Evolutionary conservation across 1,140 invertebrate genomes (phyloP).

Genomic region (Drosophila orosa): DNA sequence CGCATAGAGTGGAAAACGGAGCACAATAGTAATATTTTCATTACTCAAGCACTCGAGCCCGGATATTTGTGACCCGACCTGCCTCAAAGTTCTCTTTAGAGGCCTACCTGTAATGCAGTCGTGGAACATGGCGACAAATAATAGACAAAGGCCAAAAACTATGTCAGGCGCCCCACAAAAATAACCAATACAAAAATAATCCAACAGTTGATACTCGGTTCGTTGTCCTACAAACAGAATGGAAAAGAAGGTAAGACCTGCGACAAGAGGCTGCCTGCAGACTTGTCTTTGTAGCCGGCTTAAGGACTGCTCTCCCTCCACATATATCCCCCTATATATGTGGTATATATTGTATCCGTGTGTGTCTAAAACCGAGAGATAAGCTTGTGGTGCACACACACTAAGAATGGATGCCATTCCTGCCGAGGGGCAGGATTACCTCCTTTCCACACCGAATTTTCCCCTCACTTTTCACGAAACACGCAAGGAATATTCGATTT

Average conservation of each 20-base stretch:
- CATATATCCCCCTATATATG: slow-evolving; percentile 16
- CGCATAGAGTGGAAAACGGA: slow-evolving; percentile 1
- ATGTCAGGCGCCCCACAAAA: slow-evolving; percentile 56
- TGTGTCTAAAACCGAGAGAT: slow-evolving; percentile 50
- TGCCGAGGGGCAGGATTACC: slow-evolving; percentile 26
- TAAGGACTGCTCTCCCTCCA: slow-evolving; percentile 42
- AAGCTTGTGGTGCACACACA: slow-evolving; percentile 45
- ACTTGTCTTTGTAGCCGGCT: slow-evolving; percentile 57
- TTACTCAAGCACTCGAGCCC: slow-evolving; percentile 35
- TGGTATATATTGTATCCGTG: slow-evolving; percentile 32
- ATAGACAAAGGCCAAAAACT: slow-evolving; percentile 56
- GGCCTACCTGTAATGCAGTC: slow-evolving; percentile 41
- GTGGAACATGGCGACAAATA: slow-evolving; percentile 23
- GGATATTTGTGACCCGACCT: slow-evolving; percentile 30
- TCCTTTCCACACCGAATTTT: slow-evolving; percentile 12
- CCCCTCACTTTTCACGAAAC: slow-evolving; percentile 10
- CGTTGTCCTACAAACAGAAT: slow-evolving; percentile 64
- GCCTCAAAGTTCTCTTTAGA: slow-evolving; percentile 20
- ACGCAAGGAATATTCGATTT: slow-evolving; percentile 41
- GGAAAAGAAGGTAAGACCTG: slow-evolving; percentile 6
- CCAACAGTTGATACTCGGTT: slow-evolving; percentile 66
- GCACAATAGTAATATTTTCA: slow-evolving; percentile 26
- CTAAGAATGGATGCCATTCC: slow-evolving; percentile 17
- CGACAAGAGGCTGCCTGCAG: slow-evolving; percentile 37
- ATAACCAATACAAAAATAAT: slow-evolving; percentile 65